Evolutionary conservation across 2,113 vertebrate genomes (phyloP).

Genomic region (Oncorhynchus mykiss): DNA sequence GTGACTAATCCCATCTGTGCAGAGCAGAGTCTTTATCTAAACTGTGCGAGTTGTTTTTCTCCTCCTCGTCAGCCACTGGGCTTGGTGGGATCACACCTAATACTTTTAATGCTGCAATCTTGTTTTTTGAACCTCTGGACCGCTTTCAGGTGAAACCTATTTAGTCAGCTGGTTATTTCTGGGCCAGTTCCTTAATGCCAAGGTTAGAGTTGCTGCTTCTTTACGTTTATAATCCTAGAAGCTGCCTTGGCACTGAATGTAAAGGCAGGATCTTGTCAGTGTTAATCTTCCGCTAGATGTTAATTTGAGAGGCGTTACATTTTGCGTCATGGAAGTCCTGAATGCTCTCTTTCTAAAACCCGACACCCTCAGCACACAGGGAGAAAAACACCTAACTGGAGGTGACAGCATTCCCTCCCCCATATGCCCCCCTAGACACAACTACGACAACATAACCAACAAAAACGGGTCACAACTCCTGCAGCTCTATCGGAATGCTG

Average conservation of each 20-base stretch:
- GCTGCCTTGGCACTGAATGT: slow-evolving; percentile 4
- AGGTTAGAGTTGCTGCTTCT: background rate
- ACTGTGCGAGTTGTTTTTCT: slow-evolving; percentile 27
- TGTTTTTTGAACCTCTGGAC: slow-evolving; percentile 30
- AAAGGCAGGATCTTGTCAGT: slow-evolving; percentile 34
- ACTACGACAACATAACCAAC: too few species aligned
- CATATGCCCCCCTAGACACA: too few species aligned
- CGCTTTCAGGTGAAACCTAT: slow-evolving; percentile 20
- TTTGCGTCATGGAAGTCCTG: slow-evolving; percentile 22
- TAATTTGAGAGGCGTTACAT: slow-evolving; percentile 9
- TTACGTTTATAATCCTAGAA: slow-evolving; percentile 3
- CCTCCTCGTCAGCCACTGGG: slow-evolving; percentile 26
- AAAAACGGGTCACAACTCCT: too few species aligned
- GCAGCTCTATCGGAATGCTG: too few species aligned
- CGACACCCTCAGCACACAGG: too few species aligned
- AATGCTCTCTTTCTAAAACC: background rate
- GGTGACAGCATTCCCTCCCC: too few species aligned
- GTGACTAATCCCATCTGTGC: background rate
- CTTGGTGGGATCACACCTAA: slow-evolving; percentile 17
- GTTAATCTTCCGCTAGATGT: slow-evolving; percentile 29
- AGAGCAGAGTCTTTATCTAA: slow-evolving; percentile 17
- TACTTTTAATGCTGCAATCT: slow-evolving; percentile 25
- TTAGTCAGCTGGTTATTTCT: slow-evolving; percentile 5
- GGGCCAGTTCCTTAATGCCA: background rate
- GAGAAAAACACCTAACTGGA: too few species aligned